Evolutionary conservation across 1,140 invertebrate genomes (phyloP), one percentile per base, ranked within the genome.

Genomic region (Brachionus plicatilis): DNA sequence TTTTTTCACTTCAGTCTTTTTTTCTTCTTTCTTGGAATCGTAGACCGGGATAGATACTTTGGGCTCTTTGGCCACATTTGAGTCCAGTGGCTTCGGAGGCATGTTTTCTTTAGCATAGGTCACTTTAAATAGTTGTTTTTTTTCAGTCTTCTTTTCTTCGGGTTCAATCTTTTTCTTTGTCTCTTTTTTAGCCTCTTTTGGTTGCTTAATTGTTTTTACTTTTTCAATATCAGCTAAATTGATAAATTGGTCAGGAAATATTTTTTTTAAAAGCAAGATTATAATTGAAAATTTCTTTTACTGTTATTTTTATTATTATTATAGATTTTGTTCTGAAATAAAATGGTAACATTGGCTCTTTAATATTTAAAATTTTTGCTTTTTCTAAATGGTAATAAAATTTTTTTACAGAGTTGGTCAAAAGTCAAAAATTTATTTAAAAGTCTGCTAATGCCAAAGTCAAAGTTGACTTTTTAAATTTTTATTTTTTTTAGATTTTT

Each of bases 71-170:
- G 12, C 3, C n/a, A 50, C 66, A 33, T 14, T 37, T 70, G 45
- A 50, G 43, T 41, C 68, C 0, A 72, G 41, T 1, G 72, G 20
- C 12, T 50, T 76, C 8, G 72, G 72, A 4, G 72, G 72, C 20
- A 76, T 8, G 9, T 76, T 45, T 27, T 76, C 72, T 76, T 50
- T 47, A 4, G 29, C 72, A 76, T 76, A 27, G 12, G 72, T 76
- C 8, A 76, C 72, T 76, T 76, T 76, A 50, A 76, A 76, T 12
- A 76, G 11, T n/a, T 47, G 9, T 24, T 76, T 76, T 50, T 76
- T 76, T 14, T 50, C 45, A 27, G 17, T 24, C 47, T 47, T 76
- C 5, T 50, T 76, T 27, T 11, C 20, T 4, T 47, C 20, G 4
- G n/a, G 2, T 8, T 75, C 37, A 24, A 17, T 1, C 11, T 24